Evolutionary conservation across 1,140 invertebrate species (phyloP), one percentile per base, ranked within the genome.

Genomic region (Pseudomyrmex sp.): DNA sequence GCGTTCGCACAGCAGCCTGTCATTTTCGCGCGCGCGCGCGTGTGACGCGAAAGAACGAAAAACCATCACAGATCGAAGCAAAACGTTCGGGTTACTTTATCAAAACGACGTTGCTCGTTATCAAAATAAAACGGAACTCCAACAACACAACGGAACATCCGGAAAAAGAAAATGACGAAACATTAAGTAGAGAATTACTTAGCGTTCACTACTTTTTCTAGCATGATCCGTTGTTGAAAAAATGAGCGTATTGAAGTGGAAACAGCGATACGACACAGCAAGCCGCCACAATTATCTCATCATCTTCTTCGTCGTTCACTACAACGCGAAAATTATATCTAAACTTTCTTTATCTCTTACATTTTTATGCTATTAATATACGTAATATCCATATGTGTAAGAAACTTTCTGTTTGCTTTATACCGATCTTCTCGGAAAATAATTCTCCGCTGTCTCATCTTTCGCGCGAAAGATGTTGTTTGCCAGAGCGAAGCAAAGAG

Each of bases 11-110:
- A 35, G 20, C 48, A 12, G 44, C 70, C 66, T 80, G 76, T 72
- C 76, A 80, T 72, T 80, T 80, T 70, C 44, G 48, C 66, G 56
- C 65, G 58, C 66, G 70, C 20, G n/a, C n/a, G n/a, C n/a, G n/a
- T 5, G 61, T 26, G 10, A 15, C 44, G n/a, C 44, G 56, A 18
- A 80, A 72, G 54, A 70, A 59, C 26, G 35, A 79, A 58, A 79
- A 35, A 48, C 52, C 20, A 54, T 54, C 5, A 7, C 18, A 18
- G 23, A 23, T 4, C 13, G 20, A 58, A 12, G 3, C 18, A 59
- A 68, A 35, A 69, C 35, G 35, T 5, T 15, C 9, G 13, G 7
- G 54, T 70, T 80, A 80, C 59, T 72, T 70, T 70, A 26, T 35
- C 13, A 52, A 66, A 68, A 79, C 70, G 46, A 70, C 20, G 54